These are phyloP conservation scores for Hesperia comma DNA, from an alignment of 2,888 invertebrate species.

Conservation along the genomic window DNA sequence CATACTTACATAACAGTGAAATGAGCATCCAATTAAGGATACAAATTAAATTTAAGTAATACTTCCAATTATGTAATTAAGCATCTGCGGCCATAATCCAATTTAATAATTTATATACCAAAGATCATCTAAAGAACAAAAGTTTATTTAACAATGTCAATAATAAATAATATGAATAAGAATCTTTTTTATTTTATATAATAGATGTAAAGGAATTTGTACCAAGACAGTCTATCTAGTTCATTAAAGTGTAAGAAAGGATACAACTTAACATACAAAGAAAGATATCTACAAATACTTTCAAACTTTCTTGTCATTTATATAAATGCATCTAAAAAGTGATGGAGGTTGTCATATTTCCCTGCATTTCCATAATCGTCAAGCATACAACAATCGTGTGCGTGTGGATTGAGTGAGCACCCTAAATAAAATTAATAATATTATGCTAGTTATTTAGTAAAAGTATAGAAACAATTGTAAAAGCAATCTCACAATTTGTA, in stretches of 20 bases:
- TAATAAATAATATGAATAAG: constrained; percentile 64
- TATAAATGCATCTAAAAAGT: constrained; percentile 30
- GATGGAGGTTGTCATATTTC: constrained; percentile 10
- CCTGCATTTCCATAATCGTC: constrained; percentile 14
- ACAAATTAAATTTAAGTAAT: constrained; percentile 59
- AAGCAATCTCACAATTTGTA: too few relatives aligned
- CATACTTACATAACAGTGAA: constrained; percentile 23
- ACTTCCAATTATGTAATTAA: constrained; percentile 60
- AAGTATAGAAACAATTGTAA: too few relatives aligned
- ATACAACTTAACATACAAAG: constrained; percentile 9
- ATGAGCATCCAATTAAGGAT: constrained; percentile 37
- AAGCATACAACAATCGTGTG: too few relatives aligned
- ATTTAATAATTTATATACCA: constrained; percentile 75
- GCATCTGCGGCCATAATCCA: constrained; percentile 71
- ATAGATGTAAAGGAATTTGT: constrained; percentile 27
- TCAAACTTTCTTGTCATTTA: background rate
- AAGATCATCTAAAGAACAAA: constrained; percentile 76
- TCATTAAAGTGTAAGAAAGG: constrained; percentile 4
- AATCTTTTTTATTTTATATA: constrained; percentile 28
- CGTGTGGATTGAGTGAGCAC: too few relatives aligned
- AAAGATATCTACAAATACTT: background rate
- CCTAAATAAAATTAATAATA: too few relatives aligned
- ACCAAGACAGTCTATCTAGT: constrained; percentile 28
- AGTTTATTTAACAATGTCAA: constrained; percentile 63
- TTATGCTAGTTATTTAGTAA: too few relatives aligned